Evolutionary conservation across 1,140 invertebrate genomes (phyloP).

Genomic region (Drosophila kepulauana): DNA sequence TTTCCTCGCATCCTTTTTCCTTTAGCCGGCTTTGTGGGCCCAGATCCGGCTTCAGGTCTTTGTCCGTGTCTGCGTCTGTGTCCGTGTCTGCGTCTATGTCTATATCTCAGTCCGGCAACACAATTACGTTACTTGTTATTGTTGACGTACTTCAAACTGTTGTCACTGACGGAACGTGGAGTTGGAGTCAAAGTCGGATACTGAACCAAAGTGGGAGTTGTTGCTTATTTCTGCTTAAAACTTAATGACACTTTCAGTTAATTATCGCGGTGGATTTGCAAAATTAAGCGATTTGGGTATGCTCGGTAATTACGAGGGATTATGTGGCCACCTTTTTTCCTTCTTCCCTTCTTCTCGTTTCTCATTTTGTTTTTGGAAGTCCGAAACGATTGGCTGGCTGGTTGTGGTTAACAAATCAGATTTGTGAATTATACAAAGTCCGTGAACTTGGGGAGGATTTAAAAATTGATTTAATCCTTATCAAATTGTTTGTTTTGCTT

Average conservation of each 20-base stretch:
- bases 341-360: constrained; percentile 8
- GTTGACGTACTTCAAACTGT: constrained; percentile 65
- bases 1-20: constrained; percentile 64
- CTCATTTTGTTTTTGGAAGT: background rate
- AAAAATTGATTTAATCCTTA: constrained; percentile 9
- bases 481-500: constrained; percentile 17
- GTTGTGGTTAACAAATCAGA: constrained; percentile 52
- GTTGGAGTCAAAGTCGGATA: constrained; percentile 29
- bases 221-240: constrained; percentile 81
- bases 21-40: constrained; percentile 48
- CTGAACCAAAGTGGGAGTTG: constrained; percentile 42
- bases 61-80: background rate
- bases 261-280: constrained; percentile 83
- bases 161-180: constrained; percentile 26
- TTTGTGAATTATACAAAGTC: constrained; percentile 24
- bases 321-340: constrained; percentile 53
- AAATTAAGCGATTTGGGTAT: constrained; percentile 80
- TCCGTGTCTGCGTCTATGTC: constrained; percentile 21
- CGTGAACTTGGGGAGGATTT: constrained; percentile 1
- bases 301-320: constrained; percentile 71
- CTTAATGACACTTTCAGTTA: constrained; percentile 83
- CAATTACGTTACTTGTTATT: constrained; percentile 80
- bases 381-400: constrained; percentile 35
- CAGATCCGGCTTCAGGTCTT: constrained; percentile 41
- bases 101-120: constrained; percentile 37